Conservation (phyloP, 2,113 vertebrate genomes). For the Prunella himalayana region DNA sequence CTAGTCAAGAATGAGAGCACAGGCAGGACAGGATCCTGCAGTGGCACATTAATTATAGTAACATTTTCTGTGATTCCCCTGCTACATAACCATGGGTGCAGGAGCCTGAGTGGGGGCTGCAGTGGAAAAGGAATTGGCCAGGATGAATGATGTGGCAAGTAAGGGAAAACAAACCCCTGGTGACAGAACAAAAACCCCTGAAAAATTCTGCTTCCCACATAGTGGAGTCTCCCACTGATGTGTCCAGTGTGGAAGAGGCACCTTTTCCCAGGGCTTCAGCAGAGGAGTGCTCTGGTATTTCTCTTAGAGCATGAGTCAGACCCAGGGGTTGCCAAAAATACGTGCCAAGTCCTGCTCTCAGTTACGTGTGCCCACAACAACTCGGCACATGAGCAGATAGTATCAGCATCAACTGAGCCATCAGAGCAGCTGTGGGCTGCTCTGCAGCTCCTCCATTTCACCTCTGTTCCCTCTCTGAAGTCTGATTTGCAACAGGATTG, state of each 20-base stretch:
- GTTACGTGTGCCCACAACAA: background rate
- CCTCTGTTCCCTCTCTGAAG: background rate
- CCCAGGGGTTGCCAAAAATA: background rate
- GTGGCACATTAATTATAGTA: background rate
- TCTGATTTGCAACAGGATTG: background rate
- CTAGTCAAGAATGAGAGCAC: background rate
- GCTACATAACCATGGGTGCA: background rate
- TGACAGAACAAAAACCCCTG: background rate
- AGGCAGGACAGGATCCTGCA: background rate
- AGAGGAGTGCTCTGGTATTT: conserved; percentile 2
- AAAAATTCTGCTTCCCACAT: background rate
- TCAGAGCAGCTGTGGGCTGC: rapidly evolving
- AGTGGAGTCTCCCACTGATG: background rate
- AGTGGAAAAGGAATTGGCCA: background rate
- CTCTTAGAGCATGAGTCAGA: conserved; percentile 22
- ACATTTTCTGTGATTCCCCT: background rate
- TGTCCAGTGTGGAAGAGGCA: rapidly evolving
- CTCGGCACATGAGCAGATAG: background rate
- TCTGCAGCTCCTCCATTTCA: background rate
- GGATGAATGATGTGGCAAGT: background rate
- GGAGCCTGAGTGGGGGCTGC: background rate
- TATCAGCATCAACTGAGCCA: background rate
- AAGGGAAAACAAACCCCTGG: background rate
- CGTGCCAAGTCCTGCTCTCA: background rate
- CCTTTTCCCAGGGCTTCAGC: background rate